These are phyloP conservation scores for Plusia festucae DNA, from an alignment of 2,888 invertebrate species.

Conservation along the genomic window DNA sequence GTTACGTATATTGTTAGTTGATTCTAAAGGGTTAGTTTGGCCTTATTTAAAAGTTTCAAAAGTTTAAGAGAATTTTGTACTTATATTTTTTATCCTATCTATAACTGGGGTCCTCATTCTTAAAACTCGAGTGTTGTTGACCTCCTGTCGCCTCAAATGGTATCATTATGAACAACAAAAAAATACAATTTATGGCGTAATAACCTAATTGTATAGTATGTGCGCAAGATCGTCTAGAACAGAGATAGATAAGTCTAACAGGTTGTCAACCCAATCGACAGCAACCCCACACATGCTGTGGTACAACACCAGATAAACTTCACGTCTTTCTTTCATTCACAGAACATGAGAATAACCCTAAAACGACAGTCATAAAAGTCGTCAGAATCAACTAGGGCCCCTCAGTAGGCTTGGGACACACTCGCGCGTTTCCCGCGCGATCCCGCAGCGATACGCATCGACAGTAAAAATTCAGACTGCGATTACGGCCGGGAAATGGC, in stretches of 20 bases:
- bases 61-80: not conserved
- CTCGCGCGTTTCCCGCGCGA: conserved; percentile 37
- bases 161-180: too few relatives aligned
- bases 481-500: conserved; percentile 81
- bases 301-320: conserved; percentile 48
- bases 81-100: too few relatives aligned
- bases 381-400: conserved; percentile 60
- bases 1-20: not conserved
- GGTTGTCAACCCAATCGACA: not conserved
- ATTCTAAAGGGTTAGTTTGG: not conserved
- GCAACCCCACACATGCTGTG: conserved; percentile 26
- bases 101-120: too few relatives aligned
- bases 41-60: not conserved
- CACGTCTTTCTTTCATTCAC: conserved; percentile 54
- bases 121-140: too few relatives aligned
- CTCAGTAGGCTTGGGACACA: conserved; percentile 42
- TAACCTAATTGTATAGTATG: not conserved
- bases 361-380: conserved; percentile 58
- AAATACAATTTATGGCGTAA: not conserved
- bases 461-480: conserved; percentile 78
- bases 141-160: too few relatives aligned
- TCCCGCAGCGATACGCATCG: conserved; percentile 71
- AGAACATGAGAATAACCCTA: conserved; percentile 57
- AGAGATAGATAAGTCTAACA: not conserved
- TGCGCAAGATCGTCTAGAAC: not conserved